These are phyloP conservation scores for Phyllotis vaccarum DNA, from an alignment of 2,797 vertebrate species.

Conservation along the genomic window DNA sequence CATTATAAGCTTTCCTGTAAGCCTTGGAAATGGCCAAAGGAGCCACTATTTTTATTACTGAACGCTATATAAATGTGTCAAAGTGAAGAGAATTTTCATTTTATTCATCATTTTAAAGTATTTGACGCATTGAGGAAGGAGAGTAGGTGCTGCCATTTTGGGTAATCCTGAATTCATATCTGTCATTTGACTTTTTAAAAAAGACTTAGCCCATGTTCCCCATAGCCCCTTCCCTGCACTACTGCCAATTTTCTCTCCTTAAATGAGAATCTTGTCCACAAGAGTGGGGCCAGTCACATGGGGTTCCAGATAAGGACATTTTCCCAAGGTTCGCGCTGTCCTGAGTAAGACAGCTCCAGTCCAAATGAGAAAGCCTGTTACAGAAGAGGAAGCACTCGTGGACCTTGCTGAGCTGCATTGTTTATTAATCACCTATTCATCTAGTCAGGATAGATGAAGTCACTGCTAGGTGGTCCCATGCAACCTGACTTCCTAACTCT, in stretches of 20 bases:
- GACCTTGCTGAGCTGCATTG: not conserved
- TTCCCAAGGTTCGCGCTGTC: not conserved
- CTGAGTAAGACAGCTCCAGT: not conserved
- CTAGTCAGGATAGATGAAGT: not conserved
- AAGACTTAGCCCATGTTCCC: not conserved
- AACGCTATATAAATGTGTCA: constrained; percentile 48
- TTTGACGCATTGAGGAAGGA: not conserved
- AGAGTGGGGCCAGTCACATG: not conserved
- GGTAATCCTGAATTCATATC: not conserved
- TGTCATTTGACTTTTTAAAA: constrained; percentile 5
- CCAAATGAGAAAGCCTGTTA: not conserved
- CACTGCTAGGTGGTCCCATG: not conserved
- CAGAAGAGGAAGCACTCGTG: not conserved
- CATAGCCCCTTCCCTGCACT: not conserved
- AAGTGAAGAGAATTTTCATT: constrained; percentile 13
- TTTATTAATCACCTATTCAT: not conserved
- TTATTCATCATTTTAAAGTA: constrained; percentile 47
- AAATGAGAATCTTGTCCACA: not conserved
- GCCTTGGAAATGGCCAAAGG: constrained; percentile 9
- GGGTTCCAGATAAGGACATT: not conserved
- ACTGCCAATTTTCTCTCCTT: not conserved
- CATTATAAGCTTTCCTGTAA: constrained; percentile 12
- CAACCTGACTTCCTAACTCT: not conserved
- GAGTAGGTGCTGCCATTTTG: not conserved
- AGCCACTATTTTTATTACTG: constrained; percentile 54